Conservation (phyloP, 2,113 vertebrate species). For the Lucifuga dentata region DNA sequence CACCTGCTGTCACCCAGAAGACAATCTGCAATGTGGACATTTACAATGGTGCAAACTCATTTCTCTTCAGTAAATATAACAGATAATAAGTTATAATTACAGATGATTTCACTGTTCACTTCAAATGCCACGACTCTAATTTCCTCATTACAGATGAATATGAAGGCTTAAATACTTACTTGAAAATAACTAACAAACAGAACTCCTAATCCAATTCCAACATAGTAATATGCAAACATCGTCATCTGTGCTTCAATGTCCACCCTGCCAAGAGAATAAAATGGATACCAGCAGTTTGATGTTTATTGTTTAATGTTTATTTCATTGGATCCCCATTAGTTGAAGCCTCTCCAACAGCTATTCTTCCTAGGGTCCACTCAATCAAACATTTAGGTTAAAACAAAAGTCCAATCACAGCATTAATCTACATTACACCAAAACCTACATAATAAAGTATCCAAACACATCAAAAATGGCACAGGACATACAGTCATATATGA, state of each 20-base stretch:
- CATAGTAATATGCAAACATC: slow-evolving; percentile 83
- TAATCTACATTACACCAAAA: no score
- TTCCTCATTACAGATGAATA: neutral
- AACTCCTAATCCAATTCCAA: slow-evolving; percentile 78
- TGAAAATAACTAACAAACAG: slow-evolving; percentile 83
- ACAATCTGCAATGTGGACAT: slow-evolving; percentile 62
- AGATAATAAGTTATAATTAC: neutral
- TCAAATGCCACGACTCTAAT: neutral
- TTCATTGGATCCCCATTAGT: no score
- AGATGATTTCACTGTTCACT: neutral
- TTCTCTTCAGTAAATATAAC: neutral
- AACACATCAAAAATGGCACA: no score
- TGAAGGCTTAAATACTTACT: slow-evolving; percentile 54
- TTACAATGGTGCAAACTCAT: neutral
- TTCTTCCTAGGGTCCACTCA: no score
- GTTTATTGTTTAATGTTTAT: no score
- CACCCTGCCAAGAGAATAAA: slow-evolving; percentile 68
- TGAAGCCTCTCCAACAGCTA: no score
- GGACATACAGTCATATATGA: no score
- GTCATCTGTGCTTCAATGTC: slow-evolving; percentile 82
- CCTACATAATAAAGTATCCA: no score
- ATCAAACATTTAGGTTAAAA: no score
- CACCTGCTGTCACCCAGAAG: slow-evolving; percentile 80
- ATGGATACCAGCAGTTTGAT: neutral
- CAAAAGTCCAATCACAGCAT: no score